A percentile compares a stretch with the other conserved stretches of the same genome.
phyloP scores from a whole-genome alignment of 2,113 vertebrate genomes.

The Eidolon helvum region DNA sequence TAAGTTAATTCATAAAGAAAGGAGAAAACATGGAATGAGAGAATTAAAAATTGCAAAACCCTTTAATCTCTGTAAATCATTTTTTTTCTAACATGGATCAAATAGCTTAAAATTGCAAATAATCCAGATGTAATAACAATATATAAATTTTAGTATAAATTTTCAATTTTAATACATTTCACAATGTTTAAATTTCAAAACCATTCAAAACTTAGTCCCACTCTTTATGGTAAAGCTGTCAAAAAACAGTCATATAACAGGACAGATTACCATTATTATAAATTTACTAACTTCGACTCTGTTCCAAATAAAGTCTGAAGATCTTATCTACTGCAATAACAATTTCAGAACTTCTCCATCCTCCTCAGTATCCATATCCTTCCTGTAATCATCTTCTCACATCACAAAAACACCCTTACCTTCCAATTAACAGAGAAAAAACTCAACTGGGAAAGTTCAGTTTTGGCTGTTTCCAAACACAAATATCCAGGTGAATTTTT shows the following conservation, averaged over 20 bases:
- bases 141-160: background rate
- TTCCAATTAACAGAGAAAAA: background rate
- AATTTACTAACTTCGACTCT: background rate
- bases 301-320: background rate
- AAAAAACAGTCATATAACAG: background rate
- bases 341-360: background rate
- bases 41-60: background rate
- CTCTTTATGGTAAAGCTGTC: background rate
- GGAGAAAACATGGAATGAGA: background rate
- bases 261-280: background rate
- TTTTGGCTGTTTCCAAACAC: background rate
- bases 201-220: accelerated
- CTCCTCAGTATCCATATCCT: background rate
- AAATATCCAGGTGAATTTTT: background rate
- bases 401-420: background rate
- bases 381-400: background rate
- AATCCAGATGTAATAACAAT: background rate
- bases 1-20: background rate
- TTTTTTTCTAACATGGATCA: background rate
- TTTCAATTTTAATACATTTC: background rate
- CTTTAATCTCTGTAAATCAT: background rate
- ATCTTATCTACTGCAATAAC: accelerated
- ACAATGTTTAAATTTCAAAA: background rate
- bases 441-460: background rate
- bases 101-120: background rate